phyloP scores from a whole-genome alignment of 2,888 invertebrate genomes.

The Anthoptus insignis region DNA sequence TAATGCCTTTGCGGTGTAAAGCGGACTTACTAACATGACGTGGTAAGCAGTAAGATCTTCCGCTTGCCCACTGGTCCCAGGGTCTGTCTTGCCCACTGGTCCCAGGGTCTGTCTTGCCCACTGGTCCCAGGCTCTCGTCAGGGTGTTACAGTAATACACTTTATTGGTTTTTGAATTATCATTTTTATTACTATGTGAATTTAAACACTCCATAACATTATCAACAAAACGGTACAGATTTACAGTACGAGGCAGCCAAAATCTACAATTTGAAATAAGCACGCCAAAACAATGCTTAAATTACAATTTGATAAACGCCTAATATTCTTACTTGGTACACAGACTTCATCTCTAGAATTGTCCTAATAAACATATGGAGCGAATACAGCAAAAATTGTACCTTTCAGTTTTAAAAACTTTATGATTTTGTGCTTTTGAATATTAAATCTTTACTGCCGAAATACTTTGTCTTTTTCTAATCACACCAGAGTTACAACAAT shows the following conservation, averaged over 20 bases:
- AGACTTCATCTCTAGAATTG: constrained; percentile 12
- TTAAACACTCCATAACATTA: constrained; percentile 81
- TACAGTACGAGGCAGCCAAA: constrained; percentile 64
- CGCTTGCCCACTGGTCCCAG: too few relatives aligned
- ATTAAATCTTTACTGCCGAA: background rate
- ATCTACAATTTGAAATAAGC: constrained; percentile 20
- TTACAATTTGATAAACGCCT: constrained; percentile 8
- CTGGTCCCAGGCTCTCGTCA: too few relatives aligned
- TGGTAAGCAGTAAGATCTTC: too few relatives aligned
- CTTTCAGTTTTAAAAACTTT: constrained; percentile 6
- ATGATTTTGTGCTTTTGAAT: background rate
- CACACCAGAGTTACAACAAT: background rate
- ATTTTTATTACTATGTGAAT: constrained; percentile 72
- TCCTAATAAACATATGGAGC: constrained; percentile 17
- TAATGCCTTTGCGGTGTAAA: too few relatives aligned
- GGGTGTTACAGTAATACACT: constrained; percentile 17
- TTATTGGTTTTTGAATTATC: constrained; percentile 75
- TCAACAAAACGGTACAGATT: constrained; percentile 62
- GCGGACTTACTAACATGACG: too few relatives aligned
- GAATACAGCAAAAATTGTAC: constrained; percentile 10
- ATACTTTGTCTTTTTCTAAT: background rate
- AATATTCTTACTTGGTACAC: constrained; percentile 15
- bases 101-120: too few relatives aligned
- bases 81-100: too few relatives aligned
- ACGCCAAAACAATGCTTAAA: constrained; percentile 17